phyloP scores from a whole-genome alignment of 2,797 vertebrate species.

The Thripadectes ignobilis region DNA sequence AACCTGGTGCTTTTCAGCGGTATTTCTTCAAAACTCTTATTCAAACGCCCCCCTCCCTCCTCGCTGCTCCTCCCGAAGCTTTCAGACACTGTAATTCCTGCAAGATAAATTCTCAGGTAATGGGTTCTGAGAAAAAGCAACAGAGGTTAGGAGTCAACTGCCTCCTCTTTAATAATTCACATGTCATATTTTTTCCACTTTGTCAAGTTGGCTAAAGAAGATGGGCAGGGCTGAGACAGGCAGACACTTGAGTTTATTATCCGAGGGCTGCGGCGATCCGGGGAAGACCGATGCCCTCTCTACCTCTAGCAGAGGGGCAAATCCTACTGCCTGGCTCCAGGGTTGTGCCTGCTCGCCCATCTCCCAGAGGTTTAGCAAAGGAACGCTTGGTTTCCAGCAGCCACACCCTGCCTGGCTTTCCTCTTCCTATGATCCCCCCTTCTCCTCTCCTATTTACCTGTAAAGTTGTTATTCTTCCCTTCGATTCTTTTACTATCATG shows the following conservation, averaged over 20 bases:
- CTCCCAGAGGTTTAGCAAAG: neutral
- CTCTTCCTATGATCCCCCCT: neutral
- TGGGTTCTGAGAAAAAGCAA: slow-evolving; percentile 72
- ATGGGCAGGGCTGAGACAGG: slow-evolving; percentile 61
- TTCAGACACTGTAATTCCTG: slow-evolving; percentile 59
- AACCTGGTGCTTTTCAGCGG: slow-evolving; percentile 23
- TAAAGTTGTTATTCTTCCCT: neutral
- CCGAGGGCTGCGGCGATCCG: neutral
- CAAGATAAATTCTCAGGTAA: slow-evolving; percentile 78
- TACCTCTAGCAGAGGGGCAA: neutral
- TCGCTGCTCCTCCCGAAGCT: slow-evolving; percentile 29
- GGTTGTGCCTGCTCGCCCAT: neutral
- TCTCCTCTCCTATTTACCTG: neutral
- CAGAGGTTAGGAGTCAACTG: slow-evolving; percentile 79
- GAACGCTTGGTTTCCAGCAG: neutral
- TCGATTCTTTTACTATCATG: neutral
- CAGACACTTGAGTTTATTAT: slow-evolving; percentile 65
- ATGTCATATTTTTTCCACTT: slow-evolving; percentile 76
- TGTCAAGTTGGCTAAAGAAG: slow-evolving; percentile 77
- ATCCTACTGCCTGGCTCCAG: neutral
- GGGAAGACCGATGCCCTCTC: neutral
- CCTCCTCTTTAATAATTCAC: slow-evolving; percentile 80
- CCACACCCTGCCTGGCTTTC: neutral
- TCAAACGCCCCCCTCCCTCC: neutral
- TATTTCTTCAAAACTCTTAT: slow-evolving; percentile 55